Percentiles rank a stretch among this genome's conserved stretches.
Evolutionary conservation across 2,797 vertebrate genomes (phyloP).

Genomic region (Alfaro cultratus): DNA sequence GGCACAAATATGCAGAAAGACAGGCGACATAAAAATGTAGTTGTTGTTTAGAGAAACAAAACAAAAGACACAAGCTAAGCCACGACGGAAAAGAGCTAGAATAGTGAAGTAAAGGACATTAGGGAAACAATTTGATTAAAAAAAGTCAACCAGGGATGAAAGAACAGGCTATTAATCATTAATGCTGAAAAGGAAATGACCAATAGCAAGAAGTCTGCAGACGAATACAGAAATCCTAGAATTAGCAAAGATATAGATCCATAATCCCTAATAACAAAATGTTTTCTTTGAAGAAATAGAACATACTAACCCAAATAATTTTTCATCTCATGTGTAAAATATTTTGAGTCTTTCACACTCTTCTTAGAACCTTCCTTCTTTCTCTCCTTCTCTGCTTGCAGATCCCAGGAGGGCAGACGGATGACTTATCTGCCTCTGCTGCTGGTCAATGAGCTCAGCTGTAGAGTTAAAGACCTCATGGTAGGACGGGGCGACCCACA

Average conservation of each 20-base stretch:
- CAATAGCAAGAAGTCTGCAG: background rate
- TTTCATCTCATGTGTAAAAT: background rate
- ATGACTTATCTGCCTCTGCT: slow-evolving; percentile 95
- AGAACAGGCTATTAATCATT: background rate
- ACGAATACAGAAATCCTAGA: background rate
- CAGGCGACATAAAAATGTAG: background rate
- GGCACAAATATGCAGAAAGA: background rate
- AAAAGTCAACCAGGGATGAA: background rate
- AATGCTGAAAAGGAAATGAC: background rate
- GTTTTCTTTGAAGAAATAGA: background rate
- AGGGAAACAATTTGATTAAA: background rate
- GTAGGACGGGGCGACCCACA: slow-evolving; percentile 73
- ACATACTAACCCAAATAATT: no score
- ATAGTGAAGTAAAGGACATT: background rate
- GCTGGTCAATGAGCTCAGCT: slow-evolving; percentile 94
- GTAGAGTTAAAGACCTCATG: slow-evolving; percentile 92
- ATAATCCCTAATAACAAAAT: background rate
- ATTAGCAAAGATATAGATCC: background rate
- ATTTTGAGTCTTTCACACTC: background rate
- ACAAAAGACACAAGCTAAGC: background rate
- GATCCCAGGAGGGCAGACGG: slow-evolving; percentile 88
- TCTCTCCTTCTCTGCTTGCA: slow-evolving; percentile 51
- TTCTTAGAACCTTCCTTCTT: background rate
- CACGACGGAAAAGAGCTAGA: background rate
- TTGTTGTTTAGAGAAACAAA: background rate